Conservation (phyloP, 2,888 invertebrate species). For the Steromphala cineraria region DNA sequence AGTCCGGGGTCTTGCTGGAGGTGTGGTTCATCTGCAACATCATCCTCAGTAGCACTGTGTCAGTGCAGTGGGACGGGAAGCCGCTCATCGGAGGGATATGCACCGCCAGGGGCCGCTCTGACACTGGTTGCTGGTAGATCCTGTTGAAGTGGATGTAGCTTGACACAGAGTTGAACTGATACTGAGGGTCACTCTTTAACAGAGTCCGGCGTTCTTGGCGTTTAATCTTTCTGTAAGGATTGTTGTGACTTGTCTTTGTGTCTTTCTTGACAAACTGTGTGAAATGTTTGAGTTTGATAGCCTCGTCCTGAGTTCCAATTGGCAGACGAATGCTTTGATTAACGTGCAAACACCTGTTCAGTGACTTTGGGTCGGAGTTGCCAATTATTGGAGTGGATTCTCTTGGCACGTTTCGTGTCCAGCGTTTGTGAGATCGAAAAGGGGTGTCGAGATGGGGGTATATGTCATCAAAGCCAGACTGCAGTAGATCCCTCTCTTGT, state of each 20-base stretch:
- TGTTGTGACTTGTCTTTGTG: constrained; percentile 46
- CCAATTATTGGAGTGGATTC: background rate
- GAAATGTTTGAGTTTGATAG: constrained; percentile 26
- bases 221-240: constrained; percentile 56
- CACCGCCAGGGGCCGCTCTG: background rate
- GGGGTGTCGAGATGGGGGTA: background rate
- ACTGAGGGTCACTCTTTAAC: constrained; percentile 32
- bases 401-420: constrained; percentile 19
- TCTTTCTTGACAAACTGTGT: constrained; percentile 26
- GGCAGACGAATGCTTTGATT: constrained; percentile 13
- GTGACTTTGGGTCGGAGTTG: background rate
- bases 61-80: constrained; percentile 60
- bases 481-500: background rate
- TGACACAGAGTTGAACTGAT: constrained; percentile 49
- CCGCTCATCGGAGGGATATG: constrained; percentile 37
- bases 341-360: constrained; percentile 31
- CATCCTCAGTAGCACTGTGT: constrained; percentile 61
- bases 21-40: constrained; percentile 56
- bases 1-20: constrained; percentile 19
- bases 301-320: background rate
- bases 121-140: constrained; percentile 27
- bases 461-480: background rate
- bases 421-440: background rate
- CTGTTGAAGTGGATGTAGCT: constrained; percentile 54
- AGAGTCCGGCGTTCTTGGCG: constrained; percentile 45